Conservation (phyloP, 2,888 invertebrate species). For the Polymixis flavicincta region DNA sequence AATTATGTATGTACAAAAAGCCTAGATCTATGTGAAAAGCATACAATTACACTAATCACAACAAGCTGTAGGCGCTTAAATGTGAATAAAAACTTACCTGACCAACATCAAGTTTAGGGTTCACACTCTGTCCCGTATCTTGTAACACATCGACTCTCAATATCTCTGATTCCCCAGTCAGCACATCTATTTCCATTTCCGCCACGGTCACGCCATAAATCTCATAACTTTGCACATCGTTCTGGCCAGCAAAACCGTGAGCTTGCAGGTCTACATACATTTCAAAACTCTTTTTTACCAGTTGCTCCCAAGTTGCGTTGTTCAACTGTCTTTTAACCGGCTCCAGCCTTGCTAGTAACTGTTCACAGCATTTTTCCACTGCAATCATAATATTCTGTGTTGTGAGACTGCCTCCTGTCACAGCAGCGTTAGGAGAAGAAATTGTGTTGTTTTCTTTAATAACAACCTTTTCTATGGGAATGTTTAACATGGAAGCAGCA, state of each 20-base stretch:
- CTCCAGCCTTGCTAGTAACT: constrained; percentile 81
- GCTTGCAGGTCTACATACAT: constrained; percentile 69
- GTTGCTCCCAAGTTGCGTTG: constrained; percentile 85
- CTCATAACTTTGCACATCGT: constrained; percentile 66
- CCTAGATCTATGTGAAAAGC: too few species aligned
- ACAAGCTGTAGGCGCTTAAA: too few species aligned
- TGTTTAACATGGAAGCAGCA: constrained; percentile 91
- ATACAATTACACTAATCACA: too few species aligned
- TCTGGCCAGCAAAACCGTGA: constrained; percentile 64
- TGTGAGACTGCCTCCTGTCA: constrained; percentile 92
- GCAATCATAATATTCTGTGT: constrained; percentile 91
- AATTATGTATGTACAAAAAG: too few species aligned
- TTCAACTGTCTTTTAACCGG: constrained; percentile 78
- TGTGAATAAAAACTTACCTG: constrained; percentile 80
- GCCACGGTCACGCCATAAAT: constrained; percentile 90
- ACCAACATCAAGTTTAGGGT: constrained; percentile 92
- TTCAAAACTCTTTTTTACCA: constrained; percentile 85
- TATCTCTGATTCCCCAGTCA: constrained; percentile 92
- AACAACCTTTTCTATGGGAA: constrained; percentile 91
- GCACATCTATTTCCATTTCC: constrained; percentile 93
- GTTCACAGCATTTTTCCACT: constrained; percentile 85
- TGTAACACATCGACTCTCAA: constrained; percentile 91
- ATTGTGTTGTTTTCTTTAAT: constrained; percentile 92
- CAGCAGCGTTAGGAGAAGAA: constrained; percentile 91
- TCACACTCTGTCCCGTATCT: constrained; percentile 92